phyloP scores from a whole-genome alignment of 2,888 invertebrate species.

The Keiferia lycopersicella region DNA sequence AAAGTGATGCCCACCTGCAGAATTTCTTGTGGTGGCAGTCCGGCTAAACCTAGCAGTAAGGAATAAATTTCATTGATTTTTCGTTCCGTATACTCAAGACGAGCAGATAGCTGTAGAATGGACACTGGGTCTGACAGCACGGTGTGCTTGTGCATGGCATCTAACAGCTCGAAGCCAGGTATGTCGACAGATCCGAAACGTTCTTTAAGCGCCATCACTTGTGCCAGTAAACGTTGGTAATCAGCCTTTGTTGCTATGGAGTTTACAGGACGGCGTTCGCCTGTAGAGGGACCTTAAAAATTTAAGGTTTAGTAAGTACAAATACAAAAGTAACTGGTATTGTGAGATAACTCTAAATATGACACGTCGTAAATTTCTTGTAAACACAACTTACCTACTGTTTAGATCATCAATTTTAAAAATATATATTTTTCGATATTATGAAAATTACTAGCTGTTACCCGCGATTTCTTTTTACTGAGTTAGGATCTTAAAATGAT shows the following conservation, averaged over 20 bases:
- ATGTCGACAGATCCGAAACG: background rate
- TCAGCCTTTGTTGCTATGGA: constrained; percentile 10
- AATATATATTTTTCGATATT: too few relatives aligned
- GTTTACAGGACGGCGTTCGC: background rate
- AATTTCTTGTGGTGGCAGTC: background rate
- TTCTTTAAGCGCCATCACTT: background rate
- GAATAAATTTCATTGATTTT: background rate
- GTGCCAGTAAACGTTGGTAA: background rate
- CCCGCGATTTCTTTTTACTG: too few relatives aligned
- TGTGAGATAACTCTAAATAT: too few relatives aligned
- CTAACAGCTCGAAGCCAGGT: background rate
- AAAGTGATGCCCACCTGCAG: background rate
- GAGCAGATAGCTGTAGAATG: background rate
- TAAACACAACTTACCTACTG: too few relatives aligned
- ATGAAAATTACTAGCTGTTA: too few relatives aligned
- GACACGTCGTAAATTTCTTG: too few relatives aligned
- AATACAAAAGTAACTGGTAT: too few relatives aligned
- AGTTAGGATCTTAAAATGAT: too few relatives aligned
- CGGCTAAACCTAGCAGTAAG: background rate
- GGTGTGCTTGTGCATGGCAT: background rate
- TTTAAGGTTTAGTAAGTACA: too few relatives aligned
- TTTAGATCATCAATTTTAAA: too few relatives aligned
- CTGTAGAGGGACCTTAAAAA: background rate
- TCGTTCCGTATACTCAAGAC: constrained; percentile 2
- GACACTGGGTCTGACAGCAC: background rate